These are phyloP conservation scores for Brassicogethes aeneus DNA, from an alignment of 2,888 invertebrate species.

Conservation along the genomic window DNA sequence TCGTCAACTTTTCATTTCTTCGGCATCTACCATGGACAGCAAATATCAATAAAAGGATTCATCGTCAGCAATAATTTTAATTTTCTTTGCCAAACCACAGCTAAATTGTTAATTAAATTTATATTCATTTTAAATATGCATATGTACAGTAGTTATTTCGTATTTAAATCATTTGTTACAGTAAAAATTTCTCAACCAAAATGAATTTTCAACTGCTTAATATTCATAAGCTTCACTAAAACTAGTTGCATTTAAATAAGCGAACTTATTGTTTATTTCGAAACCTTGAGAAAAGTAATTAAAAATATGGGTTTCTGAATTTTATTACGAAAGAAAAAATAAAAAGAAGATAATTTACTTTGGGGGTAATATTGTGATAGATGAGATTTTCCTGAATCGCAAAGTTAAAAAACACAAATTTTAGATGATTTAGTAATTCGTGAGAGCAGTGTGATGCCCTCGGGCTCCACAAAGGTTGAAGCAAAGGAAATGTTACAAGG, in stretches of 20 bases:
- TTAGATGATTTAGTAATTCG: conserved; percentile 25
- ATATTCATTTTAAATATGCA: neutral
- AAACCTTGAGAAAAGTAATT: neutral
- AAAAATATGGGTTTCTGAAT: neutral
- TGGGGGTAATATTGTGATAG: too few relatives aligned
- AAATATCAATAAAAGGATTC: too few relatives aligned
- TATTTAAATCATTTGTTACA: neutral
- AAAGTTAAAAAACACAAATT: conserved; percentile 15
- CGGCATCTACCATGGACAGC: too few relatives aligned
- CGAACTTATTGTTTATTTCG: neutral
- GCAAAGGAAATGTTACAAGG: conserved; percentile 42
- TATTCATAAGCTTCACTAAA: neutral
- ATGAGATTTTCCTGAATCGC: neutral
- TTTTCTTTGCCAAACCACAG: too few relatives aligned
- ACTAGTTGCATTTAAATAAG: neutral
- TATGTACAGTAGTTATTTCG: neutral
- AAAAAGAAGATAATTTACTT: neutral
- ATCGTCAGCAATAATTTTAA: too few relatives aligned
- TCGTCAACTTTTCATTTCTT: too few relatives aligned
- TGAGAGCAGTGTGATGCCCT: conserved; percentile 28
- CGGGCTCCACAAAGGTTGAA: conserved; percentile 37
- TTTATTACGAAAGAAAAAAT: neutral
- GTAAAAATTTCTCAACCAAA: neutral
- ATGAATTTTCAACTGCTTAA: neutral
- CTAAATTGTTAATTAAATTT: neutral